A percentile compares a stretch with the other conserved stretches of the same genome.
phyloP scores from a whole-genome alignment of 1,140 invertebrate species.

The Notospermus geniculatus region DNA sequence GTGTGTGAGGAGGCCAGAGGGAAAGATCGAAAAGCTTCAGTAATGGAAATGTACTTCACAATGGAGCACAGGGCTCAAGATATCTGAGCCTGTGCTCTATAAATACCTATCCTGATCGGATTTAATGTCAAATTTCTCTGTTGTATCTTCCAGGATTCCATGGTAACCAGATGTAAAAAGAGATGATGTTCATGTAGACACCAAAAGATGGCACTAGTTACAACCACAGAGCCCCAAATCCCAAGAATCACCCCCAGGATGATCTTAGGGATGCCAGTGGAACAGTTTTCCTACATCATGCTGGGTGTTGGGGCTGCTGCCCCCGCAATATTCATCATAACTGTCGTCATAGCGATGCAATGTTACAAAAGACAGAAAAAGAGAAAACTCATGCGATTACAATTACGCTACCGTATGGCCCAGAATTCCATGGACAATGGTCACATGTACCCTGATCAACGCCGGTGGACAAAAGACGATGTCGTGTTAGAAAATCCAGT shows the following conservation, averaged over 20 bases:
- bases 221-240: too few relatives aligned
- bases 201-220: too few relatives aligned
- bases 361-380: constrained; percentile 4
- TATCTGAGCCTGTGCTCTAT: too few relatives aligned
- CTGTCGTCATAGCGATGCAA: neutral
- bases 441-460: neutral
- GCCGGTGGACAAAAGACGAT: constrained; percentile 5
- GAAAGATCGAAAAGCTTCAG: too few relatives aligned
- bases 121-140: too few relatives aligned
- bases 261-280: constrained; percentile 2
- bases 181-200: too few relatives aligned
- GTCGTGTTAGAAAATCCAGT: constrained; percentile 4
- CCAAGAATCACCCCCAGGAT: constrained; percentile 5
- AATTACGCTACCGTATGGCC: neutral
- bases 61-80: too few relatives aligned
- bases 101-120: too few relatives aligned
- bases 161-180: too few relatives aligned
- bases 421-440: neutral
- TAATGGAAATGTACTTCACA: too few relatives aligned
- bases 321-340: neutral
- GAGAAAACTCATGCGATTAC: neutral
- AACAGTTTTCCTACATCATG: constrained; percentile 3
- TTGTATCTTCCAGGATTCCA: too few relatives aligned
- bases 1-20: too few relatives aligned
- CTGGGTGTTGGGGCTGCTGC: neutral